These are phyloP conservation scores for Spheniscus humboldti DNA, from an alignment of 2,797 vertebrate species.

Conservation along the genomic window DNA sequence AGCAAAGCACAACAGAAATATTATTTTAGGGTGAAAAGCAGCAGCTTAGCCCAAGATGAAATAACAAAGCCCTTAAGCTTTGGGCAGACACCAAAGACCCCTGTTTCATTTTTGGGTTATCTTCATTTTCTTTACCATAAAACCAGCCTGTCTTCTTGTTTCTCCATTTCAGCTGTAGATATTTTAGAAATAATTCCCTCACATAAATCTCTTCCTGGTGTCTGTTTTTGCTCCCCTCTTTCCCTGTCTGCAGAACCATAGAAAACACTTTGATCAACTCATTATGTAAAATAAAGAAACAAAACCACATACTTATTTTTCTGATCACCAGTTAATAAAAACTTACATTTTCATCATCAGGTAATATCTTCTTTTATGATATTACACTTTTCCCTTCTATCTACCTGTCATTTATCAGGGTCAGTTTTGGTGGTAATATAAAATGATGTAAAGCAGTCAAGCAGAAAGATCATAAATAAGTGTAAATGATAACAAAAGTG, in stretches of 20 bases:
- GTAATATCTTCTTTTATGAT: background rate
- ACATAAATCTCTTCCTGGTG: background rate
- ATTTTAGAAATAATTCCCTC: conserved; percentile 8
- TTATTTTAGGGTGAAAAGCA: background rate
- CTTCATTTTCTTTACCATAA: background rate
- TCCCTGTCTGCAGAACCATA: background rate
- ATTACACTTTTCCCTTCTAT: background rate
- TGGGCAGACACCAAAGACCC: background rate
- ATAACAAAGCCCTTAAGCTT: background rate
- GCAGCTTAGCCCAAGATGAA: background rate
- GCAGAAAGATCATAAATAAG: background rate
- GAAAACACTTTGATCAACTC: background rate
- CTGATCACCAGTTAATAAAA: background rate
- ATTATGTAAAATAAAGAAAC: background rate
- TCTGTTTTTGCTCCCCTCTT: background rate
- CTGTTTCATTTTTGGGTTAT: background rate
- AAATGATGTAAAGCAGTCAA: background rate
- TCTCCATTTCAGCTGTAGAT: background rate
- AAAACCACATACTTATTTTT: background rate
- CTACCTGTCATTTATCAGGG: background rate
- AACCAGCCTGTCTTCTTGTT: background rate
- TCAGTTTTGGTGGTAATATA: background rate
- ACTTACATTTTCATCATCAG: background rate
- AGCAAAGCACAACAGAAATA: background rate
- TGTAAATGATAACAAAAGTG: background rate